These are phyloP conservation scores for Acanthosepion lycidas DNA, from an alignment of 2,888 invertebrate genomes.

Conservation along the genomic window DNA sequence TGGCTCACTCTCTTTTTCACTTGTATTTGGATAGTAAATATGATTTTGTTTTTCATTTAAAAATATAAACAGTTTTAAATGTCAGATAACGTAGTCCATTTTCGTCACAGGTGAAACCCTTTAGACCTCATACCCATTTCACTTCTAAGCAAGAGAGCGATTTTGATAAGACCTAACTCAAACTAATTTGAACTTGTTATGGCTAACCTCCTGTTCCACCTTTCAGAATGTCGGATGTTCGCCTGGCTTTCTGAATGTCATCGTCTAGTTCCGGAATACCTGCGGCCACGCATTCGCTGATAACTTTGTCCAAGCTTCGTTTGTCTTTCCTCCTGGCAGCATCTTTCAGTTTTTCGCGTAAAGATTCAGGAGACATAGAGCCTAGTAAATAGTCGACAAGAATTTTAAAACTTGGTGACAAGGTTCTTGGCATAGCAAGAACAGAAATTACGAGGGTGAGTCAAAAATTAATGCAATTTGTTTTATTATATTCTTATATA, in stretches of 20 bases:
- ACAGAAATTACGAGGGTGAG: too few species aligned
- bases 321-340: not conserved
- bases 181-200: not conserved
- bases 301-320: not conserved
- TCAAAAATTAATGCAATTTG: too few species aligned
- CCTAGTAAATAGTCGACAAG: not conserved
- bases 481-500: too few species aligned
- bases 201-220: slow-evolving; percentile 22
- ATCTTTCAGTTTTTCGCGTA: slow-evolving; percentile 4
- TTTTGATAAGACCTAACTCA: not conserved
- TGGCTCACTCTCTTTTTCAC: too few species aligned
- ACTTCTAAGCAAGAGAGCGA: too few species aligned
- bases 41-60: too few species aligned
- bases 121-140: too few species aligned
- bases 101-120: too few species aligned
- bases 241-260: not conserved
- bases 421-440: too few species aligned
- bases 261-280: not conserved
- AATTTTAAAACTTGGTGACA: not conserved
- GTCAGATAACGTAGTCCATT: too few species aligned
- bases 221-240: not conserved
- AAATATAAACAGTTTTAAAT: too few species aligned
- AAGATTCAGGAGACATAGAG: not conserved
- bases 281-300: not conserved
- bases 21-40: too few species aligned